Evolutionary conservation across 2,888 invertebrate genomes (phyloP).

Genomic region (Andrena bucephala): DNA sequence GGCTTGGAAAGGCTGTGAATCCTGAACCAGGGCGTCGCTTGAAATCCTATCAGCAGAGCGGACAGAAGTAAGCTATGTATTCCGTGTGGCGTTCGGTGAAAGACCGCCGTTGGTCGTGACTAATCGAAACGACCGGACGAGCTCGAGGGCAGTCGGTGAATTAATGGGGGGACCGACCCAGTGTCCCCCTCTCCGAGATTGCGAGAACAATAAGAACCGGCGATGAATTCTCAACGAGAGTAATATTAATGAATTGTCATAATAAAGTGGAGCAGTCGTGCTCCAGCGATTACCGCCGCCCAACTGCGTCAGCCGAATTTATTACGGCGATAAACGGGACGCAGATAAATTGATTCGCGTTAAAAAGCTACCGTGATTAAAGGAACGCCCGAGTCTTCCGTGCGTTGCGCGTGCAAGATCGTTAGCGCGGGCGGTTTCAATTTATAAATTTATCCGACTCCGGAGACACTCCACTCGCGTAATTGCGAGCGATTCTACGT

Average conservation of each 20-base stretch:
- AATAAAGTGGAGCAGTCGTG: constrained; percentile 1
- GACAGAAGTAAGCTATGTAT: neutral
- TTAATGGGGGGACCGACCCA: constrained; percentile 16
- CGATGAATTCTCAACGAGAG: constrained; percentile 19
- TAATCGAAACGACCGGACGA: constrained; percentile 27
- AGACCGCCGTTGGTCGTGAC: constrained; percentile 20
- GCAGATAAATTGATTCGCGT: neutral
- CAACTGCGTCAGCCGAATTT: constrained; percentile 8
- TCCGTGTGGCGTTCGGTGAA: neutral
- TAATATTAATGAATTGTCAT: constrained; percentile 27
- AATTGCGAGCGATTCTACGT: constrained; percentile 14
- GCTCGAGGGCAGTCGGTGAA: neutral
- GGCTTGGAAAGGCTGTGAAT: neutral
- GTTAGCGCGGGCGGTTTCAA: neutral
- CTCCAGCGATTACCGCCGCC: constrained; percentile 7
- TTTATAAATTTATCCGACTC: neutral
- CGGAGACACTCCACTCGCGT: neutral
- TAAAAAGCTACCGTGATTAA: constrained; percentile 13
- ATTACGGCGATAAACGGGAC: neutral
- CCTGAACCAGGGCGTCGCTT: too few relatives aligned
- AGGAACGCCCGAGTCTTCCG: neutral
- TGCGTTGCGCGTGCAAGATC: neutral
- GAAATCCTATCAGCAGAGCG: constrained; percentile 3
- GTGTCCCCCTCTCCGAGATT: neutral
- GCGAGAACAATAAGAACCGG: constrained; percentile 13